Conservation (phyloP, 2,888 invertebrate genomes). For the Spilosoma lubricipeda region DNA sequence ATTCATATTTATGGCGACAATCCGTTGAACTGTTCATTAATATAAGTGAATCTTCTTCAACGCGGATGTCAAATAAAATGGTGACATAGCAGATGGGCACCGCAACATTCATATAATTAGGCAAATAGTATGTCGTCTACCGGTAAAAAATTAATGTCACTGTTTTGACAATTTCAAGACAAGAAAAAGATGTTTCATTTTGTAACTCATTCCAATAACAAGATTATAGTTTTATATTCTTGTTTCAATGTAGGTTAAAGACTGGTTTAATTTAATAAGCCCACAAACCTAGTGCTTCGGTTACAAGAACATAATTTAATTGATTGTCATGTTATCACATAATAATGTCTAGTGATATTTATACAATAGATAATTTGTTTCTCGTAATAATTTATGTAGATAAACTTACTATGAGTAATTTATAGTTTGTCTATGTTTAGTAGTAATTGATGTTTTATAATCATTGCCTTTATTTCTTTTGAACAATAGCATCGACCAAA, state of each 20-base stretch:
- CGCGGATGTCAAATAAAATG: conserved; percentile 16
- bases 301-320: neutral
- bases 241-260: neutral
- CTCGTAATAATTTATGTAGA: neutral
- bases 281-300: neutral
- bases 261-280: neutral
- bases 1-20: conserved; percentile 19
- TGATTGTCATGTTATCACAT: neutral
- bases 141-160: conserved; percentile 11
- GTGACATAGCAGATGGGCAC: conserved; percentile 3
- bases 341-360: neutral
- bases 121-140: conserved; percentile 7
- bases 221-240: neutral
- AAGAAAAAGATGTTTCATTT: neutral
- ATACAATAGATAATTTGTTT: neutral
- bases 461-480: too few species aligned
- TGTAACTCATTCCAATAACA: neutral
- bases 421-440: neutral
- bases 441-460: too few species aligned
- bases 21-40: conserved; percentile 14
- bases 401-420: neutral
- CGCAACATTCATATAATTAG: neutral
- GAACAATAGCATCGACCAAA: too few species aligned
- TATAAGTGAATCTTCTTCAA: conserved; percentile 22
- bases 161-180: conserved; percentile 6